Percentiles rank a stretch among this genome's conserved stretches.
phyloP scores from a whole-genome alignment of 2,888 invertebrate species.

The Drosophila quinaria region DNA sequence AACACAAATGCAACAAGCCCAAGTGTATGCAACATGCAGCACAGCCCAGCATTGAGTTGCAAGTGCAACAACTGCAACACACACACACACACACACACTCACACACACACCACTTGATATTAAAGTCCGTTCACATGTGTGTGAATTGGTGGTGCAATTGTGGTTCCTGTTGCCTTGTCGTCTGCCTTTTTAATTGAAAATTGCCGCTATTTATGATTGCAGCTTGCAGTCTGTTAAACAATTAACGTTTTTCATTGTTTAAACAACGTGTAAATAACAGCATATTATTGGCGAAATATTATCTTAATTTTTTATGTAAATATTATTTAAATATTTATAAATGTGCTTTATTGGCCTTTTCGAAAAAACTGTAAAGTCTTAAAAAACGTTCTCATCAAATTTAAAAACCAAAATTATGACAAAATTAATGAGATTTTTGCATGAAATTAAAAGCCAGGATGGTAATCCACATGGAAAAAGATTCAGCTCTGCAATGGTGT shows the following conservation, averaged over 20 bases:
- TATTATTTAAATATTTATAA: too few species aligned
- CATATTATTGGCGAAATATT: not conserved
- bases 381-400: too few species aligned
- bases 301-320: too few species aligned
- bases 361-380: too few species aligned
- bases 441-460: too few species aligned
- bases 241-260: slow-evolving; percentile 16
- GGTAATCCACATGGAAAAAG: too few species aligned
- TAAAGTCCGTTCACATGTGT: slow-evolving; percentile 38
- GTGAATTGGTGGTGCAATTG: slow-evolving; percentile 32
- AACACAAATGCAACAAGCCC: slow-evolving; percentile 19
- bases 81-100: not conserved
- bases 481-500: too few species aligned
- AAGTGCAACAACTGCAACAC: slow-evolving; percentile 50
- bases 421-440: too few species aligned
- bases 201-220: slow-evolving; percentile 49
- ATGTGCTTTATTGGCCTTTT: too few species aligned
- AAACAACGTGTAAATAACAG: not conserved
- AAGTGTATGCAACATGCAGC: slow-evolving; percentile 57
- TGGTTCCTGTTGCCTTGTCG: slow-evolving; percentile 26
- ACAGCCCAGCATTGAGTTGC: slow-evolving; percentile 28
- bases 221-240: not conserved
- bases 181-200: slow-evolving; percentile 38
- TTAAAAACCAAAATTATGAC: too few species aligned
- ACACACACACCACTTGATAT: slow-evolving; percentile 51